Conservation (phyloP, 2,888 invertebrate genomes). For the Apantesis nais region DNA sequence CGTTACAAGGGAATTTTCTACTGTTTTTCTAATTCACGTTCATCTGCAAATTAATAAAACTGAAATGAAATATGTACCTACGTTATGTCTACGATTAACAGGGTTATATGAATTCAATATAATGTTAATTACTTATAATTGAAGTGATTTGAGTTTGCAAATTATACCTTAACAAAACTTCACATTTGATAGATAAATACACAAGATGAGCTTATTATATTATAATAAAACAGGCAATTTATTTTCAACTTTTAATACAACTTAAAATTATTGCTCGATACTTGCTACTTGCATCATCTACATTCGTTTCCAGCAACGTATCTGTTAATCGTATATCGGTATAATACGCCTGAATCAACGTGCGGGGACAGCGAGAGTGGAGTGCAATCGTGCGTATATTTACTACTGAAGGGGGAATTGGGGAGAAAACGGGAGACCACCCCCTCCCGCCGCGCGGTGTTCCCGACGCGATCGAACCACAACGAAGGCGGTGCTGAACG, state of each 20-base stretch:
- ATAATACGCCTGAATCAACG: conserved; percentile 64
- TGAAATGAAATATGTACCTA: too few relatives aligned
- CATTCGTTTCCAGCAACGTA: conserved; percentile 22
- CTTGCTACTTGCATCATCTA: too few relatives aligned
- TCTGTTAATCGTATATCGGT: conserved; percentile 30
- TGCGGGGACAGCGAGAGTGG: conserved; percentile 68
- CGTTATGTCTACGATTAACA: too few relatives aligned
- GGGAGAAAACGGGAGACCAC: conserved; percentile 63
- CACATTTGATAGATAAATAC: background rate
- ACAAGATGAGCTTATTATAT: background rate
- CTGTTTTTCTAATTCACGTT: background rate
- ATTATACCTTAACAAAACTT: too few relatives aligned
- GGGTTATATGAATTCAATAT: too few relatives aligned
- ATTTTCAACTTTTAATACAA: too few relatives aligned
- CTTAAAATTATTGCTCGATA: too few relatives aligned
- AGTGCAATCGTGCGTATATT: conserved; percentile 76
- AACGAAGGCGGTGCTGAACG: conserved; percentile 61
- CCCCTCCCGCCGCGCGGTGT: conserved; percentile 51
- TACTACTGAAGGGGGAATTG: conserved; percentile 72
- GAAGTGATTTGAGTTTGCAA: too few relatives aligned
- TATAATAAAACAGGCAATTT: background rate
- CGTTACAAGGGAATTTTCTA: background rate
- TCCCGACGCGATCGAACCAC: conserved; percentile 76
- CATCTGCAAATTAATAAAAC: too few relatives aligned
- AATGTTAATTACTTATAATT: too few relatives aligned